A percentile compares a stretch with the other conserved stretches of the same genome.
phyloP scores from a whole-genome alignment of 2,797 vertebrate species.

The Distichodus sexfasciatus region DNA sequence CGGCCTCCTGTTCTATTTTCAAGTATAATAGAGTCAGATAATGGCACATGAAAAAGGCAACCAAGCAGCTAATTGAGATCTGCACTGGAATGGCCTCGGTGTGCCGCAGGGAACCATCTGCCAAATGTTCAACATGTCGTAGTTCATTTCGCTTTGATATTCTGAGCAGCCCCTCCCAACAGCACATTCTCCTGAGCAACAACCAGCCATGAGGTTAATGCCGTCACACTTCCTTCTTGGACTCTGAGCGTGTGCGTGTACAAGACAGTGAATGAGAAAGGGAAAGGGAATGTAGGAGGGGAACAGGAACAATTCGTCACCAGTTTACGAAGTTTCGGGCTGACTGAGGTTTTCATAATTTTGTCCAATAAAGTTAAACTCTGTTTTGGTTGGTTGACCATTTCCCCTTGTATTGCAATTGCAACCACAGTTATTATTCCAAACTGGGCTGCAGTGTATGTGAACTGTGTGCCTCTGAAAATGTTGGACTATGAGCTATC shows the following conservation, averaged over 20 bases:
- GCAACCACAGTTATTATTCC: not conserved
- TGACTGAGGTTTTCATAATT: not conserved
- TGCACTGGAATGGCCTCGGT: conserved; percentile 39
- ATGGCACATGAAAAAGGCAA: conserved; percentile 49
- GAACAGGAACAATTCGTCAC: not conserved
- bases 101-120: conserved; percentile 42
- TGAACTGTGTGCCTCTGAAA: not conserved
- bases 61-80: conserved; percentile 60
- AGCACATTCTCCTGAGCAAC: conserved; percentile 12
- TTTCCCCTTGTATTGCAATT: not conserved
- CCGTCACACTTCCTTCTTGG: not conserved
- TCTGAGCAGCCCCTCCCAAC: conserved; percentile 12
- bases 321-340: not conserved
- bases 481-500: not conserved
- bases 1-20: conserved; percentile 37
- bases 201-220: conserved; percentile 29
- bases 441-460: not conserved
- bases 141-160: conserved; percentile 45
- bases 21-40: conserved; percentile 49
- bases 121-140: conserved; percentile 50
- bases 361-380: not conserved
- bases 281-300: not conserved
- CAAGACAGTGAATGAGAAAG: not conserved
- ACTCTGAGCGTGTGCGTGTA: not conserved
- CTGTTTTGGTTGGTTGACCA: not conserved